Evolutionary conservation across 2,113 vertebrate genomes (phyloP).

Genomic region (Drymodes brunneopygia): DNA sequence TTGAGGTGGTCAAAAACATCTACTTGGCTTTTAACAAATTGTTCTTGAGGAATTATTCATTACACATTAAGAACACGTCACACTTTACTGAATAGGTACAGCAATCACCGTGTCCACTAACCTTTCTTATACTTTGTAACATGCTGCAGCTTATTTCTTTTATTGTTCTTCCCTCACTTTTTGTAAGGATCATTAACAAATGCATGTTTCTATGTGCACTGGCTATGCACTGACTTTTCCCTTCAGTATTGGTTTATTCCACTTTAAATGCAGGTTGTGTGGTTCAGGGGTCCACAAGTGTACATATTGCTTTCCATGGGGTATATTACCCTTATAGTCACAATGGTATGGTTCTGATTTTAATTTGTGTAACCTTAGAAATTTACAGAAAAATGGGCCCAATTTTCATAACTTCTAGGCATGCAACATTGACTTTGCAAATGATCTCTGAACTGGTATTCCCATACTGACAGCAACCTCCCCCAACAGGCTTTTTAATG

Average conservation of each 20-base stretch:
- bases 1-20: background rate
- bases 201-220: background rate
- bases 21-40: background rate
- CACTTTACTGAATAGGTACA: background rate
- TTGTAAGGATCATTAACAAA: background rate
- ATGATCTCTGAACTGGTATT: background rate
- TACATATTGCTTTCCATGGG: background rate
- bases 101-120: background rate
- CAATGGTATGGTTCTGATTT: background rate
- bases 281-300: background rate
- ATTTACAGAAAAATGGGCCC: background rate
- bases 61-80: fast-evolving
- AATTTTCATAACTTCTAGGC: background rate
- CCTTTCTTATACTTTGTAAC: background rate
- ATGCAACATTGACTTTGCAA: background rate
- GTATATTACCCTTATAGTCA: background rate
- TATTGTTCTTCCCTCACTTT: background rate
- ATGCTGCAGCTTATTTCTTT: background rate
- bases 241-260: background rate
- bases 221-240: background rate
- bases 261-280: background rate
- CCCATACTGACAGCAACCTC: background rate
- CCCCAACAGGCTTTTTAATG: background rate
- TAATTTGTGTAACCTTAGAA: background rate
- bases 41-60: background rate